Evolutionary conservation across 2,888 invertebrate genomes (phyloP), one percentile per base, ranked within the genome.

Genomic region (Epinotia ramella): DNA sequence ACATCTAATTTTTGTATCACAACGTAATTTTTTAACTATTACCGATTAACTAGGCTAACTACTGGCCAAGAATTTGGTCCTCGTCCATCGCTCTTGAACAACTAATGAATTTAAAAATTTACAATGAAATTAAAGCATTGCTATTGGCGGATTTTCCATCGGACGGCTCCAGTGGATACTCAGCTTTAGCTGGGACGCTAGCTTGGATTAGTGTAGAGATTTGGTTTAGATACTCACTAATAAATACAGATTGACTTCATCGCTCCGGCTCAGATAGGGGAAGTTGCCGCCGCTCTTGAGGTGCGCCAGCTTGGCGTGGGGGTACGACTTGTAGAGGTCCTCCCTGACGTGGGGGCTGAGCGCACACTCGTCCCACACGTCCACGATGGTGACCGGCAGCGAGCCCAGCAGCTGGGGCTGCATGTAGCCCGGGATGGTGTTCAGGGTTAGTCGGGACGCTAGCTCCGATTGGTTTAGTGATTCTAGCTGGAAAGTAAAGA

Each of bases 281-380:
- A 98, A 98, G 91, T 98, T 98, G 6, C 98, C 98, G 0, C 98
- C 98, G 79, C 96, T 96, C 88, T 98, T 98, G 66, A 98, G 91
- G 89, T 98, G 98, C 1, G 98, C 98, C 78, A 97, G 88, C 90
- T 97, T 97, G 0, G 98, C 98, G 77, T 96, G 95, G 0, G 98
- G 98, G 88, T 98, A 98, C 81, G 97, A 97, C 87, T 97, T 97
- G 88, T 97, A 97, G 80, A 98, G 92, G 84, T 97, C 97, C 83
- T 98, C 98, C 71, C 97, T 92, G 0, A 98, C 98, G 60, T 95
- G 88, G 78, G 96, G 95, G 76, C 97, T 97, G 66, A 98, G 90
- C 5, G 98, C 98, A 88, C 97, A 97, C 83, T 98, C 97, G 89
- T 98, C 98, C 94, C 98, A 98, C 0, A 98, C 98, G 90, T 98